Conservation (phyloP, 1,140 invertebrate species). For the Plodia interpunctella region DNA sequence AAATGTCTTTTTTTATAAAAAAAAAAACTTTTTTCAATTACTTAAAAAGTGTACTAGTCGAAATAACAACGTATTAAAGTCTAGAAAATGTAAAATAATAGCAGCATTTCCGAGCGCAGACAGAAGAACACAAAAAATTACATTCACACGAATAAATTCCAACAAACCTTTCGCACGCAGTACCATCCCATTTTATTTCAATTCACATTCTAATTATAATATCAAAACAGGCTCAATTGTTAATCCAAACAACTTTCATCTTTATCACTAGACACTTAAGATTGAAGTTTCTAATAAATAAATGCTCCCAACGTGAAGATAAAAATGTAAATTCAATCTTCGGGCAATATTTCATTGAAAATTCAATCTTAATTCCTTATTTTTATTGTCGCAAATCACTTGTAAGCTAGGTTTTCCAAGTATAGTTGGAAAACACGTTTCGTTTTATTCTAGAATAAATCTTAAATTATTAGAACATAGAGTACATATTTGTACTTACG, state of each 20-base stretch:
- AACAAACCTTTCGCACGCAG: slow-evolving; percentile 28
- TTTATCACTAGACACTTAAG: not conserved
- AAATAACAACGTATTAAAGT: too few relatives aligned
- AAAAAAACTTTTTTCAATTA: too few relatives aligned
- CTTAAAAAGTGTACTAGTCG: too few relatives aligned
- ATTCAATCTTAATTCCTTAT: slow-evolving; percentile 10
- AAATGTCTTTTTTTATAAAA: too few relatives aligned
- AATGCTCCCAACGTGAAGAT: slow-evolving; percentile 1
- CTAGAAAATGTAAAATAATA: too few relatives aligned
- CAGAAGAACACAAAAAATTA: slow-evolving; percentile 9
- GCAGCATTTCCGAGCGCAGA: too few relatives aligned
- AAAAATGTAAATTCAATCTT: slow-evolving; percentile 6
- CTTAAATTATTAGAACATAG: slow-evolving; percentile 18
- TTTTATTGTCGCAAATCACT: slow-evolving; percentile 25
- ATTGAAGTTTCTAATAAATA: slow-evolving; percentile 2
- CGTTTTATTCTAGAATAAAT: not conserved
- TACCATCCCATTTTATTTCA: slow-evolving; percentile 29
- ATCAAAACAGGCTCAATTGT: slow-evolving; percentile 25
- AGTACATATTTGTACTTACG: slow-evolving; percentile 32
- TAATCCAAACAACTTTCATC: not conserved
- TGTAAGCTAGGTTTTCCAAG: slow-evolving; percentile 3
- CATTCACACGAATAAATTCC: slow-evolving; percentile 17
- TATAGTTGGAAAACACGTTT: not conserved
- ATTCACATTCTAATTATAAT: slow-evolving; percentile 37
- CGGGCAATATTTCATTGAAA: slow-evolving; percentile 8